Evolutionary conservation across 2,113 vertebrate genomes (phyloP).

Genomic region (Grallaria varia): DNA sequence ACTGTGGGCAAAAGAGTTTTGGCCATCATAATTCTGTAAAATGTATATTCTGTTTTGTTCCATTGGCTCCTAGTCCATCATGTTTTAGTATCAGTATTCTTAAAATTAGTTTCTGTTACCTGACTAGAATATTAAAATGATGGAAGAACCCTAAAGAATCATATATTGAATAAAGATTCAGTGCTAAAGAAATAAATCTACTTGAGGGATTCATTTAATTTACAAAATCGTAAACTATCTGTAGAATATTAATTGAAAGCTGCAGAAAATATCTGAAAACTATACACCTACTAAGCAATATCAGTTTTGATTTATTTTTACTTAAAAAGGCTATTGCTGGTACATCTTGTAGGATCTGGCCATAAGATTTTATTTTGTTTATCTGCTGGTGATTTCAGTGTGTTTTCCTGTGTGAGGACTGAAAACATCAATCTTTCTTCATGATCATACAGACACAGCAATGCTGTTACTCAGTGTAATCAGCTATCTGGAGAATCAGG

Average conservation of each 20-base stretch:
- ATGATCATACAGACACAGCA: not conserved
- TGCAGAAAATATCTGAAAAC: not conserved
- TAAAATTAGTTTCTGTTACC: not conserved
- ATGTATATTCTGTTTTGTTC: not conserved
- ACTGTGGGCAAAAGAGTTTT: not conserved
- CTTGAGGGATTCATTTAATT: not conserved
- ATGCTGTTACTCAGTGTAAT: not conserved
- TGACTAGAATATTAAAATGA: not conserved
- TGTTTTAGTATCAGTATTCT: not conserved
- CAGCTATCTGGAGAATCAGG: not conserved
- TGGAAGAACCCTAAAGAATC: not conserved
- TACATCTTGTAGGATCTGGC: not conserved
- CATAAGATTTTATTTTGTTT: not conserved
- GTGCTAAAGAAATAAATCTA: not conserved
- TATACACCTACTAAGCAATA: not conserved
- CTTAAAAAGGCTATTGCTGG: not conserved
- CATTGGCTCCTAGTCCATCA: not conserved
- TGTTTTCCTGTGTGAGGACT: not conserved
- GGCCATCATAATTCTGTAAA: not conserved
- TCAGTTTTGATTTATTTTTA: not conserved
- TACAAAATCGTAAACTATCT: not conserved
- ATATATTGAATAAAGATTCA: not conserved
- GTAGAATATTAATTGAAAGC: not conserved
- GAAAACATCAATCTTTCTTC: not conserved
- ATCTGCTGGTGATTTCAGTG: not conserved